phyloP scores from a whole-genome alignment of 2,888 invertebrate genomes.

The Leptothorax acervorum region DNA sequence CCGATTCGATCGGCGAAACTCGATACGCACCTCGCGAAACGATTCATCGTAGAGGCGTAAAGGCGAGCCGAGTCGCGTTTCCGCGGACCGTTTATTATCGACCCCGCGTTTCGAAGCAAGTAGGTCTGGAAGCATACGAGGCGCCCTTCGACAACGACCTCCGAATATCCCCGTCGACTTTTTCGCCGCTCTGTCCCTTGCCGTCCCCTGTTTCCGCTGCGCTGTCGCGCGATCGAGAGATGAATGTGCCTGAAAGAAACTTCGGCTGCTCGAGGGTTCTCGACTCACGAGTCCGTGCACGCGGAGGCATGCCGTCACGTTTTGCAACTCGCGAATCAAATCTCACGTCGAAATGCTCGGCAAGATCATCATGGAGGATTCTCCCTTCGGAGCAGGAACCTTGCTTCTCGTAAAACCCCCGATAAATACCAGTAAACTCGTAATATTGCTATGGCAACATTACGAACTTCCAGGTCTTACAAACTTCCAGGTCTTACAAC shows the following conservation, averaged over 20 bases:
- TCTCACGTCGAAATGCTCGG: slow-evolving; percentile 27
- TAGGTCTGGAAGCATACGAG: not conserved
- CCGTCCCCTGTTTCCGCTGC: not conserved
- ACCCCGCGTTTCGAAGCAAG: slow-evolving; percentile 14
- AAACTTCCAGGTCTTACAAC: not conserved
- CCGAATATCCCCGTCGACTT: slow-evolving; percentile 46
- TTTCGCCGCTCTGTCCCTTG: not conserved
- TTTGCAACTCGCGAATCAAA: slow-evolving; percentile 48
- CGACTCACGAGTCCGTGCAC: slow-evolving; percentile 53
- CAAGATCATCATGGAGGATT: not conserved
- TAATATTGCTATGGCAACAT: not conserved
- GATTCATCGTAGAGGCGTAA: not conserved
- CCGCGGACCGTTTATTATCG: slow-evolving; percentile 44
- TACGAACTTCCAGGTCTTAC: not conserved
- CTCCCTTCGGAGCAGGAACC: not conserved
- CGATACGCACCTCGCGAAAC: slow-evolving; percentile 21
- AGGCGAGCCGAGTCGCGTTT: slow-evolving; percentile 26
- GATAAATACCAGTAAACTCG: not conserved
- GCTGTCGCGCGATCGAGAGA: slow-evolving; percentile 71
- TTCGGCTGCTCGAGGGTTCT: slow-evolving; percentile 59
- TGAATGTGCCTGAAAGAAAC: slow-evolving; percentile 67
- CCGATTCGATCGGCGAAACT: slow-evolving; percentile 36
- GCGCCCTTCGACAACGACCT: slow-evolving; percentile 11
- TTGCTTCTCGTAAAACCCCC: not conserved
- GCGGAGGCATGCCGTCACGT: slow-evolving; percentile 66